phyloP scores from a whole-genome alignment of 37 sponge, comb jelly and placozoan genomes.

The Cliona cf. orientalis region DNA sequence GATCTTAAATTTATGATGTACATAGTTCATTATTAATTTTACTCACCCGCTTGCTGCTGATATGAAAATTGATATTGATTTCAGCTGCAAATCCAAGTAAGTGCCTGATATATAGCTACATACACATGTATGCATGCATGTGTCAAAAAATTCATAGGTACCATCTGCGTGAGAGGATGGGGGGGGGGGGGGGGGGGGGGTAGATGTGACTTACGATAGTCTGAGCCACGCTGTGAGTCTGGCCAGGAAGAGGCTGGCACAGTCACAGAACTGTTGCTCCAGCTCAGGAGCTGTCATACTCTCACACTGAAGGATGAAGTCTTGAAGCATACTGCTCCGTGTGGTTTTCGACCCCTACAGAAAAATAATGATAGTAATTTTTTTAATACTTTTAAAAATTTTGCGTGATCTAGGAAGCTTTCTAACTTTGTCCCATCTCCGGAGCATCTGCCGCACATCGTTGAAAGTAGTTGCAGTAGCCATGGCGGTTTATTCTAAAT shows the following conservation, averaged over 20 bases:
- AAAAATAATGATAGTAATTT: neutral
- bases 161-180: too few relatives aligned
- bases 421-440: constrained; percentile 76
- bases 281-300: constrained; percentile 91
- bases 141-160: neutral
- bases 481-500: constrained; percentile 11
- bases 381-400: neutral
- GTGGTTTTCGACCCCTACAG: constrained; percentile 69
- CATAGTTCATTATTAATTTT: neutral
- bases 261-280: constrained; percentile 90
- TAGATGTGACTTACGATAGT: constrained; percentile 69
- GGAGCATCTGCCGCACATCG: constrained; percentile 47
- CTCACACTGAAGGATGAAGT: constrained; percentile 79
- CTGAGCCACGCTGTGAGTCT: constrained; percentile 95
- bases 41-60: constrained; percentile 86
- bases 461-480: constrained; percentile 35
- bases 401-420: neutral
- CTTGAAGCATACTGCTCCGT: constrained; percentile 71
- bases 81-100: constrained; percentile 76
- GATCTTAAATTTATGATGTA: neutral
- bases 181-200: neutral
- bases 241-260: constrained; percentile 96
- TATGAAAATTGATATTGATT: constrained; percentile 79
- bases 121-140: neutral
- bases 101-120: constrained; percentile 75